Percentiles rank a stretch among this genome's conserved stretches.
Evolutionary conservation across 1,140 invertebrate species (phyloP).

Genomic region (Nixonia krombeini): DNA sequence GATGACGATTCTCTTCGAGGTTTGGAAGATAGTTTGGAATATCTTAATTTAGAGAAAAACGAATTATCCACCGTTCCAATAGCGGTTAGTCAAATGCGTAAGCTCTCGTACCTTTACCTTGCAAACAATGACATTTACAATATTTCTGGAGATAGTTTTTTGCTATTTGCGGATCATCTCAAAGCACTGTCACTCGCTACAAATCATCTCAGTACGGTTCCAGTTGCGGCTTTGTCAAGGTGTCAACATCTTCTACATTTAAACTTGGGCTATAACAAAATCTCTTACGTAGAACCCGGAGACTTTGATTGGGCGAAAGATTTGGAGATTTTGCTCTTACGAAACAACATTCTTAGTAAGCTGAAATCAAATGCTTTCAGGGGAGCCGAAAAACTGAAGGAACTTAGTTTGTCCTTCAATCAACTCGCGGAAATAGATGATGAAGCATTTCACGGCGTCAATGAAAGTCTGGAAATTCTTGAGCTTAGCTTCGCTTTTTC

Average conservation of each 20-base stretch:
- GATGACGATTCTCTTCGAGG: slow-evolving; percentile 81
- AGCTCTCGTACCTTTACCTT: slow-evolving; percentile 85
- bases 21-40: slow-evolving; percentile 81
- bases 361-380: slow-evolving; percentile 82
- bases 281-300: slow-evolving; percentile 79
- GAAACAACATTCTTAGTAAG: slow-evolving; percentile 87
- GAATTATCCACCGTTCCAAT: slow-evolving; percentile 78
- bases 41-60: slow-evolving; percentile 88
- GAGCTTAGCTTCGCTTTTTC: slow-evolving; percentile 89
- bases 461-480: slow-evolving; percentile 82
- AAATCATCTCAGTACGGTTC: slow-evolving; percentile 82
- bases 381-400: slow-evolving; percentile 79
- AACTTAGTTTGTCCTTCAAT: slow-evolving; percentile 92
- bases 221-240: slow-evolving; percentile 75
- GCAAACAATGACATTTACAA: slow-evolving; percentile 83
- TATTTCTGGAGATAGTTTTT: slow-evolving; percentile 74
- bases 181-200: slow-evolving; percentile 85
- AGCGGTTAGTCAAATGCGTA: slow-evolving; percentile 77
- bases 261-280: slow-evolving; percentile 90
- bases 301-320: slow-evolving; percentile 88
- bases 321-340: slow-evolving; percentile 85
- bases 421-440: slow-evolving; percentile 83
- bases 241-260: slow-evolving; percentile 83
- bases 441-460: slow-evolving; percentile 82
- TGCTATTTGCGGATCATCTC: slow-evolving; percentile 74